Base-by-base conservation (phyloP, 2,888 invertebrate genomes). In the Nowickia ferox region DNA sequence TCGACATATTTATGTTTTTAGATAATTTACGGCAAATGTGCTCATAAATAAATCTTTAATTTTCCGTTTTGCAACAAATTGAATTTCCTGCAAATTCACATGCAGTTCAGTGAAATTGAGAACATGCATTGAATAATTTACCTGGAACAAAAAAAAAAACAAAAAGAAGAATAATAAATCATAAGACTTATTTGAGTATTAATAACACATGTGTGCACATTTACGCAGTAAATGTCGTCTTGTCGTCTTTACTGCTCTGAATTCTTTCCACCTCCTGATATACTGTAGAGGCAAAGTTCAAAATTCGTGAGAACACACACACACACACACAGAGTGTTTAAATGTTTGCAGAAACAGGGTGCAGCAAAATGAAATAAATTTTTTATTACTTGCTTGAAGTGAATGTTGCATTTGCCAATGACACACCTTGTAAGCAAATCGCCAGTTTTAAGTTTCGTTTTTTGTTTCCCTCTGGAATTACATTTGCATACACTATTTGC, bases 121-220 rank as follows among this genome's bases (percentile, higher is more conserved):
- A 38, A 61, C 19, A 59, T 22, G 38, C 48, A 48, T 68, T 40
- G 30, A 71, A 42, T 44, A 42, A 51, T 69, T 69, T 69, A 59
- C 68, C 59, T 78, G 17, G 6, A 59, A 38, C 40, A n/a, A 19
- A n/a, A 46, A 22, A 17, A 11, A n/a, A 19, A 22, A 44, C 17
- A 38, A 40, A n/a, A 38, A 40, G 13, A 11, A n/a, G 15, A 22
- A 44, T n/a, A 38, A 5, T 46, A 66, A 61, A 66, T 79, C 44
- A 44, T 48, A 61, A 65, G 48, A 72, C 42, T 78, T 78, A 17
- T 61, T 78, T 11, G 55, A 44, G 17, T 74, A 75, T 82, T 85
- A 68, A 63, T 69, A 57, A 69, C 81, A 85, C 74, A 82, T 84
- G 63, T 66, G 72, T 81, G 77, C 74, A 82, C 44, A 66, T 75